These are phyloP conservation scores for Zaprionus kolodkinae DNA, from an alignment of 1,140 invertebrate species.

Conservation along the genomic window DNA sequence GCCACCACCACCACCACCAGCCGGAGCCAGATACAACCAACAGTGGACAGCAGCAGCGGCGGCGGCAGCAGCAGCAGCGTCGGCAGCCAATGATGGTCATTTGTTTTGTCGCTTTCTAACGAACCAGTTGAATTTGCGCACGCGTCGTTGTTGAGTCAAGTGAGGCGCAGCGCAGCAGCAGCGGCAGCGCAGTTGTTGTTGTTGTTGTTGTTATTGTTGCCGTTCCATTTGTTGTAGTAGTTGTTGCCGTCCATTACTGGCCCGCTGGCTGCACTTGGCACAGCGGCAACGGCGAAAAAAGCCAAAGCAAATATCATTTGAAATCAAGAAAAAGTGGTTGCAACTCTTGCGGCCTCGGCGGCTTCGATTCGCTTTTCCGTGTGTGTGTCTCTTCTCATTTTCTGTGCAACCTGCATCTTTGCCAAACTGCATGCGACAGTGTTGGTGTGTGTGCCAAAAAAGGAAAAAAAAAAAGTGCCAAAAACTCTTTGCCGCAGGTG, in stretches of 20 bases:
- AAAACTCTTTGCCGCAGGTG: background rate
- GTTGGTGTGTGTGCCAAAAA: background rate
- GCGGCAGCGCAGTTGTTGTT: slow-evolving; percentile 10
- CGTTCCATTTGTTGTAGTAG: slow-evolving; percentile 18
- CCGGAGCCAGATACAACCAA: background rate
- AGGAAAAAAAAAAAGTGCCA: background rate
- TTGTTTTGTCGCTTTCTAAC: slow-evolving; percentile 81
- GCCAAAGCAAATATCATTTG: slow-evolving; percentile 6
- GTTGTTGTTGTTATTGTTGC: slow-evolving; percentile 37
- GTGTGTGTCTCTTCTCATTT: background rate
- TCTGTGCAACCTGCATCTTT: too few species aligned
- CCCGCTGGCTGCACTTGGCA: slow-evolving; percentile 44
- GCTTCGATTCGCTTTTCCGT: background rate
- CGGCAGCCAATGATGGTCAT: slow-evolving; percentile 61
- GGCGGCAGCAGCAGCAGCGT: slow-evolving; percentile 4
- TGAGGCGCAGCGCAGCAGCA: slow-evolving; percentile 25
- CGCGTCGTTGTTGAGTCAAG: slow-evolving; percentile 56
- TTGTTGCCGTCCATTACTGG: slow-evolving; percentile 12
- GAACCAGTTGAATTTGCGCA: slow-evolving; percentile 79
- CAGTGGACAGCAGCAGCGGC: slow-evolving; percentile 10
- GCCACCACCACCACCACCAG: slow-evolving; percentile 14
- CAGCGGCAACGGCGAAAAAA: slow-evolving; percentile 18
- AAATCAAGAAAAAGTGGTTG: slow-evolving; percentile 41
- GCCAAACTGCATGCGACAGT: background rate
- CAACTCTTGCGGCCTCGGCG: background rate